Base-by-base conservation (phyloP, 2,797 vertebrate genomes). In the Ataeniobius toweri region DNA sequence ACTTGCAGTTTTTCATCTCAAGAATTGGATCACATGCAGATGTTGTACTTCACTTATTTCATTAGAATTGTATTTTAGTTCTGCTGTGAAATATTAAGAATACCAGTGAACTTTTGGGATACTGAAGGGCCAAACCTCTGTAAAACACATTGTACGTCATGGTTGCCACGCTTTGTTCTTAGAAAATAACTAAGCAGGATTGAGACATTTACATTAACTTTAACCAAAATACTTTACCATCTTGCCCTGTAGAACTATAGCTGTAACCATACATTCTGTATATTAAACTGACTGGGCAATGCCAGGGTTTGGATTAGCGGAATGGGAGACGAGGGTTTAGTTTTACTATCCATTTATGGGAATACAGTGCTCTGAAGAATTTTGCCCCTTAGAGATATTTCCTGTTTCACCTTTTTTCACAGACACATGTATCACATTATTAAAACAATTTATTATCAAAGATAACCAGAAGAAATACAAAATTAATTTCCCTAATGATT, bases 1-100 rank as follows among this genome's bases (percentile, higher is more conserved):
- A 82, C 80, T 89, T 86, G 73, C 81, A 82, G 79, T 84, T 90
- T 90, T 83, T 88, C 86, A 89, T 82, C 75, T 24, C 65, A 70
- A 73, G 73, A 81, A 85, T 77, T 70, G 48, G 31, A 89, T 81
- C 71, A 69, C 36, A 76, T 50, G 22, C 77, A 70, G 72, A 70
- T 77, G 0, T 59, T 10, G 24, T 41, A 50, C 39, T 69, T 80
- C 63, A 24, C 24, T 53, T 72, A 22, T 13, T 70, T 59, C 14
- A 72, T 39, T 58, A 20, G 6, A 41, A 65, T 39, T 31, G 9
- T 39, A 65, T 65, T 39, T 39, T 18, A 39, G 63, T 39, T 39
- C 28, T 31, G 5, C 36, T 39, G 18, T 39, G 18, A 65, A 58
- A 58, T n/a, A 2, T 8, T n/a, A 10, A 22, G 1, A 65, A 3